Evolutionary conservation across 2,797 vertebrate species (phyloP).

Genomic region (Molossus molossus): DNA sequence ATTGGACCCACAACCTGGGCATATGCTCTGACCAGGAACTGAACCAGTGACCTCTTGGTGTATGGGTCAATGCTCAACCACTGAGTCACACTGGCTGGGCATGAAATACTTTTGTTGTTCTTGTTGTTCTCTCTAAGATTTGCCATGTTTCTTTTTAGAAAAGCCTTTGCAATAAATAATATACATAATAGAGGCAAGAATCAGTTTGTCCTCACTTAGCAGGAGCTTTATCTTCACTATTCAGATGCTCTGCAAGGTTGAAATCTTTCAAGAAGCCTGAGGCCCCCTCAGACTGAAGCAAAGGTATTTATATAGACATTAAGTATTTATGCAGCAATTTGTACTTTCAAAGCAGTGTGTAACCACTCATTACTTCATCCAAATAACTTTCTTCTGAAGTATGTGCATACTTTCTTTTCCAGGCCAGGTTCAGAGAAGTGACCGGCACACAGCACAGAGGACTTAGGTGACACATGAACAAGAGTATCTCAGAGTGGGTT

Average conservation of each 20-base stretch:
- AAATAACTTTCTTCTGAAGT: slow-evolving; percentile 74
- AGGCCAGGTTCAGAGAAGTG: slow-evolving; percentile 29
- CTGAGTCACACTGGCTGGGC: not conserved
- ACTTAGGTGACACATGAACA: not conserved
- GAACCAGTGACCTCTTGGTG: no score
- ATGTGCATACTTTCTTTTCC: slow-evolving; percentile 67
- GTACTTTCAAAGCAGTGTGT: slow-evolving; percentile 74
- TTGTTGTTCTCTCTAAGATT: slow-evolving; percentile 62
- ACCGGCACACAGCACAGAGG: not conserved
- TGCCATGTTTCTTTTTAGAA: slow-evolving; percentile 80
- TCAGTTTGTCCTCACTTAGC: slow-evolving; percentile 76
- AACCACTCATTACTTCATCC: slow-evolving; percentile 79
- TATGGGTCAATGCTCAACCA: no score
- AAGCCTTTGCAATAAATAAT: slow-evolving; percentile 77
- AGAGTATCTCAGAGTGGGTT: not conserved
- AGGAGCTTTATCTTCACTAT: slow-evolving; percentile 72
- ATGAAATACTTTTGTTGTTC: slow-evolving; percentile 36
- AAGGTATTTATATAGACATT: slow-evolving; percentile 81
- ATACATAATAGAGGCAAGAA: slow-evolving; percentile 77
- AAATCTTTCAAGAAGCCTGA: slow-evolving; percentile 73
- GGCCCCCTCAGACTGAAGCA: slow-evolving; percentile 54
- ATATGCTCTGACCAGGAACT: no score
- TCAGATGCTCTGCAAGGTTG: slow-evolving; percentile 68
- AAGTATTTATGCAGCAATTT: slow-evolving; percentile 82
- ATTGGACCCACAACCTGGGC: no score